Evolutionary conservation across 2,797 vertebrate genomes (phyloP).

Genomic region (Acrossocheilus wenchowensis): DNA sequence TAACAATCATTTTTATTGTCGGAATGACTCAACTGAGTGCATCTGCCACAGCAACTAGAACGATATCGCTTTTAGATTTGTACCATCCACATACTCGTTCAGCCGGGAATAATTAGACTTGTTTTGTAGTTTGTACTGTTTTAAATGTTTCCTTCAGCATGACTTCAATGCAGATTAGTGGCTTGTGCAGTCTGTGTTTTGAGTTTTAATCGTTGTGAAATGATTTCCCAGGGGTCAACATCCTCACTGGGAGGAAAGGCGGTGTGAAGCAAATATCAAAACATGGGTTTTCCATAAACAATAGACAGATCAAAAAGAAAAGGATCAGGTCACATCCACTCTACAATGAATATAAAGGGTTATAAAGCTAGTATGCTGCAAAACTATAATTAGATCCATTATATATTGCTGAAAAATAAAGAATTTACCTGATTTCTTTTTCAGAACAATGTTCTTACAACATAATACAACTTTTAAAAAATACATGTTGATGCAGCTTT

Average conservation of each 20-base stretch:
- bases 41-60: constrained; percentile 22
- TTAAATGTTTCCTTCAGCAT: constrained; percentile 42
- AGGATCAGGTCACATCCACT: constrained; percentile 23
- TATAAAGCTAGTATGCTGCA: not conserved
- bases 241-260: constrained; percentile 3
- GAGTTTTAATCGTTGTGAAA: constrained; percentile 51
- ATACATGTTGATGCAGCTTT: not conserved
- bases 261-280: constrained; percentile 35
- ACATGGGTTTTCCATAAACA: constrained; percentile 42
- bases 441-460: not conserved
- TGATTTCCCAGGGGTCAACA: constrained; percentile 48
- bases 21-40: constrained; percentile 33
- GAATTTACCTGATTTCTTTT: not conserved
- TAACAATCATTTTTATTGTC: constrained; percentile 17
- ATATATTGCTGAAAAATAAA: not conserved
- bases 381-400: not conserved
- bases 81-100: constrained; percentile 31
- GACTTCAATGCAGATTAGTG: constrained; percentile 31
- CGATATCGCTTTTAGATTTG: constrained; percentile 29
- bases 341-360: not conserved
- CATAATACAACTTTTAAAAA: not conserved
- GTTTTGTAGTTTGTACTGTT: constrained; percentile 16
- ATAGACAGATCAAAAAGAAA: constrained; percentile 1
- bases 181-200: constrained; percentile 31
- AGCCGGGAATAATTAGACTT: constrained; percentile 29